Conservation (phyloP, 2,113 vertebrate genomes). For the Gorsachius goisagi region DNA sequence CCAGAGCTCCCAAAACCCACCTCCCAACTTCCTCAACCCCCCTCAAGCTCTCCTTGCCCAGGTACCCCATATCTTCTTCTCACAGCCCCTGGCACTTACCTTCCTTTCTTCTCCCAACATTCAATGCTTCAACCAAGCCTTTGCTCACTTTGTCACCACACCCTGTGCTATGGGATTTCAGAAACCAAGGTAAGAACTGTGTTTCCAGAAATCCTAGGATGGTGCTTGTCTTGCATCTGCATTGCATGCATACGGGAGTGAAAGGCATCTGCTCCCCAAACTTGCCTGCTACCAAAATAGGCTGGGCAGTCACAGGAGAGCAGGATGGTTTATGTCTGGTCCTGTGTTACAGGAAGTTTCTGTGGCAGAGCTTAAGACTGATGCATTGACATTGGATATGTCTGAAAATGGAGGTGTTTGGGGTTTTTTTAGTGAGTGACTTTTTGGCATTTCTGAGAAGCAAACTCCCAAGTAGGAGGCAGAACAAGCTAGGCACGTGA, state of each 20-base stretch:
- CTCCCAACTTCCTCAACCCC: background rate
- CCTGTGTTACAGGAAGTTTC: background rate
- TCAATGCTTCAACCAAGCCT: background rate
- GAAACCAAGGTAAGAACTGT: rapidly evolving
- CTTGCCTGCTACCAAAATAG: background rate
- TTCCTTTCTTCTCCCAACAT: background rate
- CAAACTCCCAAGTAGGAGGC: background rate
- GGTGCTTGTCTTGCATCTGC: background rate
- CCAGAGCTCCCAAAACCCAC: background rate
- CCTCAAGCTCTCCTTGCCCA: background rate
- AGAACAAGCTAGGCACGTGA: background rate
- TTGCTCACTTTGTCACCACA: background rate
- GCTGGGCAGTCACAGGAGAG: background rate
- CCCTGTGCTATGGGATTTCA: background rate
- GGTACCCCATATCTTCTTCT: background rate
- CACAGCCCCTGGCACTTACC: background rate
- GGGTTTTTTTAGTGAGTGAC: background rate
- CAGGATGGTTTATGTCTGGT: background rate
- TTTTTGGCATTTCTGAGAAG: background rate
- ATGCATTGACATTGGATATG: background rate
- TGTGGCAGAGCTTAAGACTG: background rate
- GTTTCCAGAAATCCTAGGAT: background rate
- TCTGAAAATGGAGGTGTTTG: background rate
- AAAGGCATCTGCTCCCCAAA: background rate
- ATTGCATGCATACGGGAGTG: rapidly evolving